Evolutionary conservation across 2,888 invertebrate genomes (phyloP), one percentile per base, ranked within the genome.

Genomic region (Ichneumoninae sp.): DNA sequence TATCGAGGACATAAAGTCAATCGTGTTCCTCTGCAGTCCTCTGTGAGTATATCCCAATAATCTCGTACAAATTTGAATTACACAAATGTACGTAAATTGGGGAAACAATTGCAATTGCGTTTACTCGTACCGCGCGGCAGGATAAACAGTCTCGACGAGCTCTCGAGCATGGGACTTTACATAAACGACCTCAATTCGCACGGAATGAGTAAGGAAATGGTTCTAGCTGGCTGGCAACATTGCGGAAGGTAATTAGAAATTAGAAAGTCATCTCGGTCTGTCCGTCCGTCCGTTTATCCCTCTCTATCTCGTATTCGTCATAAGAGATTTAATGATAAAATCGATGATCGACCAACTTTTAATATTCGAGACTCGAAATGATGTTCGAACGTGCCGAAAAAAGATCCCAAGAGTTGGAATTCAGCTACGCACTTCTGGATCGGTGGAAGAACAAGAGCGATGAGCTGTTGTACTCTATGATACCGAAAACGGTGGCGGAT

Each of bases 381-480:
- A 96, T 97, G 94, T 97, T 97, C 87, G 97, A 97, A 90, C 96
- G 96, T 82, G 97, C 97, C 0, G 98, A 97, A 90, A 96, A 96
- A 89, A 95, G 97, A 80, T 97, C 97, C 52, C 95, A 95, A 77
- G 97, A 97, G 82, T 94, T 98, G 83, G 97, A 97, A 90, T 96
- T 96, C 87, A 97, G 97, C 52, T 95, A 97, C 90, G 95, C 96
- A 75, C 94, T 97, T 26, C 94, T 97, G 19, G 98, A 98, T 91
- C 96, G 96, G 47, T 98, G 98, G 97, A 97, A 98, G 93, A 95
- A 96, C 81, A 96, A 97, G 87, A 97, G 98, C 0, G 98, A 98
- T 91, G 97, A 97, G 87, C 94, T 98, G 4, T 94, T 98, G 0
- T 98, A 98, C 91, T 98, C 98, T 0, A 98, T 98, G 98, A 97